Percentiles rank a stretch among this genome's conserved stretches.
These are phyloP conservation scores for Rhagonycha fulva DNA, from an alignment of 2,888 invertebrate species.

Conservation along the genomic window DNA sequence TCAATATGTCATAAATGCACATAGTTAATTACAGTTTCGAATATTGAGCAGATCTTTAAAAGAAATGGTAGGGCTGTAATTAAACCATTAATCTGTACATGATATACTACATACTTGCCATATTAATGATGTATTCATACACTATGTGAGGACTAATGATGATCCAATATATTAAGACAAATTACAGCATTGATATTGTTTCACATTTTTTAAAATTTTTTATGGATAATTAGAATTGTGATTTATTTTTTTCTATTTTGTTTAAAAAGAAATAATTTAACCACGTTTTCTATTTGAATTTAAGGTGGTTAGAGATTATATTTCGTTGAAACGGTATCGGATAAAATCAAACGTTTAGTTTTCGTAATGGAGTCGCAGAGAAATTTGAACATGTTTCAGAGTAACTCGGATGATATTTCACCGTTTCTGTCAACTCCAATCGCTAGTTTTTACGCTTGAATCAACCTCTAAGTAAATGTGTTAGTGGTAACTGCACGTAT, in stretches of 20 bases:
- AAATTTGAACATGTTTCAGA: background rate
- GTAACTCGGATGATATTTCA: background rate
- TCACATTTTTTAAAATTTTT: background rate
- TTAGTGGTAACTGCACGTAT: background rate
- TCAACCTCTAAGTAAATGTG: background rate
- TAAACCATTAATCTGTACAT: background rate
- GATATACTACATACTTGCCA: background rate
- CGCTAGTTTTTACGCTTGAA: background rate
- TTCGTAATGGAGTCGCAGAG: background rate
- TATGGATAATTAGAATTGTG: background rate
- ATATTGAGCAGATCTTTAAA: background rate
- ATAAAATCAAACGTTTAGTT: background rate
- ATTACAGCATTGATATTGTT: background rate
- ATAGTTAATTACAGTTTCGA: background rate
- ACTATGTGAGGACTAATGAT: background rate
- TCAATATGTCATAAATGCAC: background rate
- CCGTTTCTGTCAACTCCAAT: background rate
- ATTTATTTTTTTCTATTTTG: background rate
- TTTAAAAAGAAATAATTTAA: background rate
- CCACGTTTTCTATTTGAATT: background rate
- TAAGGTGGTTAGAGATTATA: background rate
- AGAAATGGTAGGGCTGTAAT: background rate
- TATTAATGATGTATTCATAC: background rate
- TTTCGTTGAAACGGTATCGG: background rate
- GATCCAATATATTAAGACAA: background rate